Conservation (phyloP, 2,113 vertebrate genomes). For the Hymenochirus boettgeri region DNA sequence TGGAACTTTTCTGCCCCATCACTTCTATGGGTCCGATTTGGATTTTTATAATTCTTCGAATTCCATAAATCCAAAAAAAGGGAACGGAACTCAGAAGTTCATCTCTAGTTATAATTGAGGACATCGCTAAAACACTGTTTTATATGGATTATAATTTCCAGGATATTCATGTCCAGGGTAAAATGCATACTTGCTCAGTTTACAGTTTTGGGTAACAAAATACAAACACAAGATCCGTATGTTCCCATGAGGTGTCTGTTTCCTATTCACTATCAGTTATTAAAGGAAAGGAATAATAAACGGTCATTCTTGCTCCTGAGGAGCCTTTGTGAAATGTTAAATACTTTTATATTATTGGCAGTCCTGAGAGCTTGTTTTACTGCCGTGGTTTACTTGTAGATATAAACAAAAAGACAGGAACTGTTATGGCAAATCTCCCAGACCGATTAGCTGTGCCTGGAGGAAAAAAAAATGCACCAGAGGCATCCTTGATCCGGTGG, state of each 20-base stretch:
- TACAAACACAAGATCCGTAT: background rate
- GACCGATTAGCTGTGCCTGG: slow-evolving; percentile 55
- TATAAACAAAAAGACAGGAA: slow-evolving; percentile 47
- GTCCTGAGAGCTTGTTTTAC: slow-evolving; percentile 47
- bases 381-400: slow-evolving; percentile 31
- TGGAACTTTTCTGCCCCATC: too few species aligned
- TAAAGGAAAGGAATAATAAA: background rate
- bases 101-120: too few species aligned
- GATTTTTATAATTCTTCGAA: too few species aligned
- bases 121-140: too few species aligned
- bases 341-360: slow-evolving; percentile 25
- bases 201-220: background rate
- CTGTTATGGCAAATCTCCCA: slow-evolving; percentile 52
- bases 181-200: too few species aligned
- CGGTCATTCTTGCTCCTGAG: background rate
- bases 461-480: slow-evolving; percentile 44
- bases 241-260: background rate
- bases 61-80: too few species aligned
- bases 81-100: too few species aligned
- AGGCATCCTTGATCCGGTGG: slow-evolving; percentile 55
- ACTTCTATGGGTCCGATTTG: too few species aligned
- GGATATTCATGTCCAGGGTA: too few species aligned
- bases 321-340: background rate
- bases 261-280: background rate
- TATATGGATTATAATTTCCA: too few species aligned